These are phyloP conservation scores for Rhyacichthys aspro DNA, from an alignment of 2,797 vertebrate species.

Conservation along the genomic window DNA sequence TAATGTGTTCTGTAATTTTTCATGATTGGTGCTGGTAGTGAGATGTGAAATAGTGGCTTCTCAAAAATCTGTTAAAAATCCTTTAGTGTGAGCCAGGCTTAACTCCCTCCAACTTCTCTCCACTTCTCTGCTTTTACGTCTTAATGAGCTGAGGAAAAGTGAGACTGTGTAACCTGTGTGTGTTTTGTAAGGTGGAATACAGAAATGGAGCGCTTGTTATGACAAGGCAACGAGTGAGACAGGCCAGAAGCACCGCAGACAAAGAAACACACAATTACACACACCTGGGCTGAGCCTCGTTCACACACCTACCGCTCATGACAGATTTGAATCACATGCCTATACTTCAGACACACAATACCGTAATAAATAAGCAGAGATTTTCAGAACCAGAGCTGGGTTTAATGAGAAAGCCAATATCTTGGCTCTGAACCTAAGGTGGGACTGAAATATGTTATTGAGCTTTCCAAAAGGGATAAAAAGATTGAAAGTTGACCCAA, in stretches of 20 bases:
- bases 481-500: conserved; percentile 43
- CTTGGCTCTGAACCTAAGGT: conserved; percentile 33
- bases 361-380: conserved; percentile 46
- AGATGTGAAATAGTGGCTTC: too few relatives aligned
- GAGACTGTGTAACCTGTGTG: conserved; percentile 39
- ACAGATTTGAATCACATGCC: conserved; percentile 43
- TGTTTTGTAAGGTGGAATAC: conserved; percentile 61
- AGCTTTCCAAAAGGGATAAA: conserved; percentile 57
- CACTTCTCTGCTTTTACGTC: conserved; percentile 25
- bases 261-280: conserved; percentile 38
- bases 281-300: conserved; percentile 25
- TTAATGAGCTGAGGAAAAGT: conserved; percentile 69
- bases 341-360: conserved; percentile 23
- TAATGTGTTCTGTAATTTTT: too few relatives aligned
- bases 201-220: conserved; percentile 67
- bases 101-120: conserved; percentile 24
- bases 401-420: conserved; percentile 61
- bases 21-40: too few relatives aligned
- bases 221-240: conserved; percentile 76
- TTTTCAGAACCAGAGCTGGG: conserved; percentile 30
- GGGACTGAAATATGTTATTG: conserved; percentile 44
- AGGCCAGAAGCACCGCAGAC: conserved; percentile 69
- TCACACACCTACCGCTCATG: conserved; percentile 25
- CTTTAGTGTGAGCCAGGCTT: conserved; percentile 7
- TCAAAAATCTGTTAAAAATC: too few relatives aligned